A percentile compares a stretch with the other conserved stretches of the same genome.
Evolutionary conservation across 2,888 invertebrate species (phyloP).

Genomic region (Ectemnius lituratus): DNA sequence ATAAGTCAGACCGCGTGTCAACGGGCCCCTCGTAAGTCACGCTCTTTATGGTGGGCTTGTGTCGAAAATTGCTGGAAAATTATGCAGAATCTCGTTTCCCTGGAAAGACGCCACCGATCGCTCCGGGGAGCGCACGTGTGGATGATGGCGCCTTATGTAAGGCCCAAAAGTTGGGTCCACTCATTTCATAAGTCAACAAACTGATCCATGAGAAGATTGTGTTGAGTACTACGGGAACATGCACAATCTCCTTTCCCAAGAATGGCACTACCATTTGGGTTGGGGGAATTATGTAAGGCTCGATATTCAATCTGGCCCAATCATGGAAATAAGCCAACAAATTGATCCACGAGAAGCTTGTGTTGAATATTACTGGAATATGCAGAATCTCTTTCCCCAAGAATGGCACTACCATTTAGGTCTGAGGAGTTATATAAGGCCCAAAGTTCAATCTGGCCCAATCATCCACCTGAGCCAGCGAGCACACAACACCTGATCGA

Average conservation of each 20-base stretch:
- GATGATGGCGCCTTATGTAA: too few relatives aligned
- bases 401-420: background rate
- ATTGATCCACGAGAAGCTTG: too few relatives aligned
- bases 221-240: too few relatives aligned
- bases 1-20: slow-evolving; percentile 45
- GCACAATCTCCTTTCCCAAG: background rate
- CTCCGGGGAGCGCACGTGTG: slow-evolving; percentile 34
- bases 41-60: slow-evolving; percentile 61
- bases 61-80: slow-evolving; percentile 66
- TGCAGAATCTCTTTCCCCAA: background rate
- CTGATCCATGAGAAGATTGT: too few relatives aligned
- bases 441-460: background rate
- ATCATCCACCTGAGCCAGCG: slow-evolving; percentile 28
- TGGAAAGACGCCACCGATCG: slow-evolving; percentile 11
- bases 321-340: too few relatives aligned
- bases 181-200: too few relatives aligned
- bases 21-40: slow-evolving; percentile 60
- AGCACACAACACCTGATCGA: slow-evolving; percentile 68
- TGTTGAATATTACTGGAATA: too few relatives aligned
- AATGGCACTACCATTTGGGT: background rate
- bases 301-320: too few relatives aligned
- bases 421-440: background rate
- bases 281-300: too few relatives aligned
- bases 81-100: slow-evolving; percentile 61
- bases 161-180: too few relatives aligned